phyloP scores from a whole-genome alignment of 2,797 vertebrate genomes.

The Cottoperca gobio region DNA sequence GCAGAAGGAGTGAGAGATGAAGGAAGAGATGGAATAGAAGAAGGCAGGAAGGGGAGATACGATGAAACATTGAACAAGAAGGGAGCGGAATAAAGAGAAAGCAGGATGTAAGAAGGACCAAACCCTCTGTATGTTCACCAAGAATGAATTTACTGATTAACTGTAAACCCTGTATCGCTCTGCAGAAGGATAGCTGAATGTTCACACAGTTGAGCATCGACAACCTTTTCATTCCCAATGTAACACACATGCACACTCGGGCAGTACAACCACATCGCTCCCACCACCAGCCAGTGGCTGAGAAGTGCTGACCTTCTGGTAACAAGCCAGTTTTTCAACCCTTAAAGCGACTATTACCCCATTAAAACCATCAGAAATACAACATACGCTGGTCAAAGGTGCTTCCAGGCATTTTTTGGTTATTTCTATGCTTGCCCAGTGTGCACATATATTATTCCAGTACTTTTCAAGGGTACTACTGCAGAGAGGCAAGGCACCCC shows the following conservation, averaged over 20 bases:
- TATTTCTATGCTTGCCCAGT: constrained; percentile 16
- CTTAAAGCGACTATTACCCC: constrained; percentile 1
- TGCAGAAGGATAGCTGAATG: constrained; percentile 1
- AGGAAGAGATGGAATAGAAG: neutral
- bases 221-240: constrained; percentile 20
- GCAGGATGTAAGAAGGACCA: neutral
- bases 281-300: neutral
- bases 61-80: neutral
- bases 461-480: constrained; percentile 49
- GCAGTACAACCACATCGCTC: neutral
- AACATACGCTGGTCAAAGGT: constrained; percentile 15
- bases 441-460: constrained; percentile 35
- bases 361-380: constrained; percentile 36
- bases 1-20: neutral
- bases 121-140: neutral
- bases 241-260: constrained; percentile 3
- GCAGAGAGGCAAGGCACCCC: constrained; percentile 47
- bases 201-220: constrained; percentile 9
- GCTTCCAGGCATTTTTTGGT: constrained; percentile 26
- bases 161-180: neutral
- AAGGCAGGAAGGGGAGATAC: neutral
- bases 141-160: neutral
- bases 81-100: neutral
- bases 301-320: constrained; percentile 27
- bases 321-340: constrained; percentile 22